These are phyloP conservation scores for Gambelia wislizenii DNA, from an alignment of 2,797 vertebrate species.

Conservation along the genomic window DNA sequence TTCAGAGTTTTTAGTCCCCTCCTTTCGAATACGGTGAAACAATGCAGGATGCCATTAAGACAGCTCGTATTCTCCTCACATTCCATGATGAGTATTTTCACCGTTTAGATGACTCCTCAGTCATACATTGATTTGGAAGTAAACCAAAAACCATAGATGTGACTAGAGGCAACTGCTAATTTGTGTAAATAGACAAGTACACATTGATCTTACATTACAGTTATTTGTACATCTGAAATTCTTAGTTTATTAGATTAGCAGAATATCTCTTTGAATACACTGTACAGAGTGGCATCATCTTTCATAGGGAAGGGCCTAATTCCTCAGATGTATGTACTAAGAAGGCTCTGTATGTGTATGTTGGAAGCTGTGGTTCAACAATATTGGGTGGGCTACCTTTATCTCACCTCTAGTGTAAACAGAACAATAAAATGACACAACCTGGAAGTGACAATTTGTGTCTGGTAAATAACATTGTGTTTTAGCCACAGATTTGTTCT, in stretches of 20 bases:
- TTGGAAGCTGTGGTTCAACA: neutral
- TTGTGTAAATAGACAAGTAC: too few species aligned
- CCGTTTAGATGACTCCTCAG: too few species aligned
- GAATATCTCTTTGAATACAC: too few species aligned
- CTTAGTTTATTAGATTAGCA: neutral
- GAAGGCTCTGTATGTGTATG: neutral
- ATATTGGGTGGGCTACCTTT: neutral
- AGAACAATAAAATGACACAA: neutral
- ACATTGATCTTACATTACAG: neutral
- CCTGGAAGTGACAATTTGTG: neutral
- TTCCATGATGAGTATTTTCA: too few species aligned
- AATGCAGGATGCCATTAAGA: too few species aligned
- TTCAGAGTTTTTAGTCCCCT: too few species aligned
- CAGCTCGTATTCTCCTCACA: too few species aligned
- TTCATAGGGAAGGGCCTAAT: neutral
- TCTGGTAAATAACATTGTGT: neutral
- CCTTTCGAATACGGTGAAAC: too few species aligned
- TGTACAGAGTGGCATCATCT: neutral
- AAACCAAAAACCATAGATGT: neutral
- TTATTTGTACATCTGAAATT: neutral
- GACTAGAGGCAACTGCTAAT: neutral
- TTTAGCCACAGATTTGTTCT: neutral
- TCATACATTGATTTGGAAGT: neutral
- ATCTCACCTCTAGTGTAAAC: neutral
- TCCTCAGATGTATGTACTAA: neutral